phyloP scores from a whole-genome alignment of 2,797 vertebrate genomes.

The Sardinella longiceps region DNA sequence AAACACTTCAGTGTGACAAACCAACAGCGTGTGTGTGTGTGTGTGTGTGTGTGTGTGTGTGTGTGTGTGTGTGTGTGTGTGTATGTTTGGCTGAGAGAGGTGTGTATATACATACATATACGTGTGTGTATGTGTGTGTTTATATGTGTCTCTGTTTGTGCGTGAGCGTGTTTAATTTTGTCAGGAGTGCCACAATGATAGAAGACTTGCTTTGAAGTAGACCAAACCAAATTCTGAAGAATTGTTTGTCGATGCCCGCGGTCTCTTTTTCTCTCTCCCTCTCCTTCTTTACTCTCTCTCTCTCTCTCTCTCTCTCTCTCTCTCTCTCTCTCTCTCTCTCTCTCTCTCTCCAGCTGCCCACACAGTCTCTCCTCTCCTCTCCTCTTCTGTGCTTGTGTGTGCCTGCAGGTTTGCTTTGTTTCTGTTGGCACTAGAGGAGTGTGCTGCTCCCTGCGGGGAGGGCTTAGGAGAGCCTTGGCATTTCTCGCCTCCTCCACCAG shows the following conservation, averaged over 20 bases:
- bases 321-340: neutral
- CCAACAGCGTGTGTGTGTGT: neutral
- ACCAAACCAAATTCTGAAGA: conserved; percentile 17
- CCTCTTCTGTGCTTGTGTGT: neutral
- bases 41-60: neutral
- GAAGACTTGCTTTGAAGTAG: conserved; percentile 19
- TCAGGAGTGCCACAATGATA: conserved; percentile 13
- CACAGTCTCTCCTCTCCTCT: neutral
- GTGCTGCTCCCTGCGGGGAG: neutral
- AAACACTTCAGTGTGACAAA: neutral
- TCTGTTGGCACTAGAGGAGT: neutral
- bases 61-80: neutral
- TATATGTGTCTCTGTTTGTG: neutral
- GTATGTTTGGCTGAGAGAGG: neutral
- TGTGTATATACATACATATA: neutral
- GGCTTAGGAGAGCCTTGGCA: conserved; percentile 1
- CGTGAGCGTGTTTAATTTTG: neutral
- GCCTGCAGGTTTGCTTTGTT: neutral
- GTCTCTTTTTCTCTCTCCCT: neutral
- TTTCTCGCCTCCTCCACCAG: neutral
- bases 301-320: conserved; percentile 2
- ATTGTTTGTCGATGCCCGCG: conserved; percentile 5
- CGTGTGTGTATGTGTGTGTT: neutral
- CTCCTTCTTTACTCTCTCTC: neutral
- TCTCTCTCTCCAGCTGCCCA: neutral